A percentile compares a stretch with the other conserved stretches of the same genome.
Evolutionary conservation across 2,113 vertebrate genomes (phyloP).

Genomic region (Toxostoma redivivum): DNA sequence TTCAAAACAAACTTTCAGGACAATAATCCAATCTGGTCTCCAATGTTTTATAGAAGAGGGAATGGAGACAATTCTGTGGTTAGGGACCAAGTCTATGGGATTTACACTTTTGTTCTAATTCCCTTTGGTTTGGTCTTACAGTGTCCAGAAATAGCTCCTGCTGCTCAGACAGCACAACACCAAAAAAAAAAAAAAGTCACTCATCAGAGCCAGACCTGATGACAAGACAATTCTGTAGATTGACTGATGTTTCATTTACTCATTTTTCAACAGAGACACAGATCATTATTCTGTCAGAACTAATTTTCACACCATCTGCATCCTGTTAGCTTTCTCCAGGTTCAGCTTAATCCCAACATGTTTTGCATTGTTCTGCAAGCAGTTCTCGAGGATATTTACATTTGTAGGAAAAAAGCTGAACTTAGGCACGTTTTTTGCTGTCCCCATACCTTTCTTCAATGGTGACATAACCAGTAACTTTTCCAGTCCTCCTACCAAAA

Average conservation of each 20-base stretch:
- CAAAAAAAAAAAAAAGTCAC: not conserved
- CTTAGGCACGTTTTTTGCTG: not conserved
- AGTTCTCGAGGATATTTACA: constrained; percentile 2
- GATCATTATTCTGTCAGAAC: not conserved
- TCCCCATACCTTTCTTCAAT: not conserved
- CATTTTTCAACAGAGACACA: constrained; percentile 14
- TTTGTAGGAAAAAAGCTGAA: not conserved
- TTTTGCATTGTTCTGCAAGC: not conserved
- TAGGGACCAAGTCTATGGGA: not conserved
- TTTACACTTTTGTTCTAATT: not conserved
- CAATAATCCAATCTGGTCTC: not conserved
- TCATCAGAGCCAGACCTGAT: not conserved
- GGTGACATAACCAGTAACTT: not conserved
- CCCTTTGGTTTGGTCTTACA: not conserved
- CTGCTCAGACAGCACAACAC: not conserved
- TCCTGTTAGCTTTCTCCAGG: constrained; percentile 40
- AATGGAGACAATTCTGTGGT: not conserved
- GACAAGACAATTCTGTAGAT: not conserved
- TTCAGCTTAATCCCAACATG: not conserved
- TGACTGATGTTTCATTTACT: constrained; percentile 8
- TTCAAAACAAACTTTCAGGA: not conserved
- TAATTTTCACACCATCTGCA: constrained; percentile 51
- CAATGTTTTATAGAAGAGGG: not conserved
- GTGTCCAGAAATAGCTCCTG: not conserved
- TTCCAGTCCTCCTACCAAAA: not conserved